Evolutionary conservation across 2,888 invertebrate genomes (phyloP), one percentile per base, ranked within the genome.

Genomic region (Tenthredo scrophulariae): DNA sequence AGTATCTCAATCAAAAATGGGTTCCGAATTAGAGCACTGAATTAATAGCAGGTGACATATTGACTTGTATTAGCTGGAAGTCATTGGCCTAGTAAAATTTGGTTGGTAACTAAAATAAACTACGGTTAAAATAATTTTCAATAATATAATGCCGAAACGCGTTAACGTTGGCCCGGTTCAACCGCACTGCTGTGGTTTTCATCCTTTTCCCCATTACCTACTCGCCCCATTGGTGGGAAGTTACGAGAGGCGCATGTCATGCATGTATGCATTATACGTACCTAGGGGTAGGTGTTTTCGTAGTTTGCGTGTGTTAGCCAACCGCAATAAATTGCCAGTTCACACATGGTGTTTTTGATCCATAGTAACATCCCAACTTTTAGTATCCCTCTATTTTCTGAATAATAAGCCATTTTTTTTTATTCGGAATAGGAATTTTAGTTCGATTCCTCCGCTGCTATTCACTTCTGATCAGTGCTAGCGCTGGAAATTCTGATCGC

Each of bases 121-220:
- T 4, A 22, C 10, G 74, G 43, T 74, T 43, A 40, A 85, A 87
- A 87, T 87, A 89, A 89, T 89, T 90, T 88, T 87, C 88, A 86
- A 87, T 86, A 87, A 80, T 70, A 72, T 33, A 87, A 79, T 84
- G 22, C 84, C 43, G 22, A 62, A n/a, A 70, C 72, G 85, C 85
- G 85, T 87, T 87, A 84, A 65, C 85, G 82, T 75, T 83, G 40
- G 84, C 70, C 75, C 65, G 87, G 87, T 86, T 87, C 84, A 86
- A 85, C 86, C 88, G 88, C 88, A 88, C 87, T 88, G 87, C 87
- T 86, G 88, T 85, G 87, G 87, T 88, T 88, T 87, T 87, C 54
- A 33, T 33, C 26, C 77, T 54, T 54, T 33, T 33, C 50, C 77
- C n/a, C 50, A 50, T 77, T 54, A 18, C 54, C 54, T 33, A 29